phyloP scores from a whole-genome alignment of 2,113 vertebrate genomes.

The Oryzias javanicus region DNA sequence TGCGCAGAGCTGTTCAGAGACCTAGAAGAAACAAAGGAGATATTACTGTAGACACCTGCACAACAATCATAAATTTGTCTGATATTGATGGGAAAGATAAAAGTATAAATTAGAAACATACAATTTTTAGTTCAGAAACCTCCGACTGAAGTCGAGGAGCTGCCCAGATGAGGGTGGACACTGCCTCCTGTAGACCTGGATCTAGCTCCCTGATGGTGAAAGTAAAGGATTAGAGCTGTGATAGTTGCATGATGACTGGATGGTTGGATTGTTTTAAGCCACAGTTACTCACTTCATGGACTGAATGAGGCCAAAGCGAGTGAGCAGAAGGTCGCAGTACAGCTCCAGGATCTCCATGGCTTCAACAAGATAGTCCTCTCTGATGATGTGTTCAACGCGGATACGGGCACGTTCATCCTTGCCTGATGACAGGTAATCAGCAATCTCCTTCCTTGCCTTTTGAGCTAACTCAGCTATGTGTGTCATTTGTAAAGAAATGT shows the following conservation, averaged over 20 bases:
- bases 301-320: slow-evolving; percentile 95
- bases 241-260: not conserved
- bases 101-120: slow-evolving; percentile 78
- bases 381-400: slow-evolving; percentile 97
- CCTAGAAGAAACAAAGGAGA: slow-evolving; percentile 69
- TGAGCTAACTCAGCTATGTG: slow-evolving; percentile 91
- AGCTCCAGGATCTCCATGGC: slow-evolving; percentile 99
- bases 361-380: slow-evolving; percentile 97
- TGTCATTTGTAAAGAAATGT: not conserved
- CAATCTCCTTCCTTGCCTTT: slow-evolving; percentile 97
- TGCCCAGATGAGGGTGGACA: slow-evolving; percentile 96
- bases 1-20: slow-evolving; percentile 94
- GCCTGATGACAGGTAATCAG: slow-evolving; percentile 92
- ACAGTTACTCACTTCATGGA: slow-evolving; percentile 91
- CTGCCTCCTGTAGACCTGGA: slow-evolving; percentile 92
- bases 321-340: slow-evolving; percentile 92
- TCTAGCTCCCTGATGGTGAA: slow-evolving; percentile 85
- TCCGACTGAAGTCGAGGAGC: slow-evolving; percentile 93
- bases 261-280: not conserved
- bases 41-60: not conserved
- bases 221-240: not conserved
- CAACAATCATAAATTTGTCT: not conserved
- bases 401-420: slow-evolving; percentile 97
- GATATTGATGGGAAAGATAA: not conserved
- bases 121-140: slow-evolving; percentile 90